phyloP scores from a whole-genome alignment of 2,888 invertebrate genomes.

The Yponomeuta cagnagella region DNA sequence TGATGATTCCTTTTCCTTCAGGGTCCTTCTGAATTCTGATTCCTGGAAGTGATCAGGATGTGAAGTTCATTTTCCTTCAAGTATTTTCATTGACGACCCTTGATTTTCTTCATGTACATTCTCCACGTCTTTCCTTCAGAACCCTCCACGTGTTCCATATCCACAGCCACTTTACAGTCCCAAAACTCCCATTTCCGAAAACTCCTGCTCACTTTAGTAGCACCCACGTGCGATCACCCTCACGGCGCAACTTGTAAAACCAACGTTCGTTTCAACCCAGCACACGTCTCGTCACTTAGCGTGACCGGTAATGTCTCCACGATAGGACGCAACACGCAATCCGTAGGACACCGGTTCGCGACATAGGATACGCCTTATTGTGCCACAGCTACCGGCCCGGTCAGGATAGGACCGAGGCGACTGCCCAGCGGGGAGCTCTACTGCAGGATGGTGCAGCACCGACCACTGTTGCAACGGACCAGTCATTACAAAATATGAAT shows the following conservation, averaged over 20 bases:
- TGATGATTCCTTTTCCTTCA: no score
- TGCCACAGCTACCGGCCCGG: no score
- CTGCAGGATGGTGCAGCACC: constrained; percentile 2
- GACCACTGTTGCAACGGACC: constrained; percentile 29
- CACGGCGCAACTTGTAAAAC: neutral
- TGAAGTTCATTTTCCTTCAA: no score
- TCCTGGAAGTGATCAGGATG: no score
- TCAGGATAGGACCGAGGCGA: neutral
- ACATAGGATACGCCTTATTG: no score
- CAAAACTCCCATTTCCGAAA: neutral
- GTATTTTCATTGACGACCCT: no score
- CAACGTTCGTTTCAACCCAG: neutral
- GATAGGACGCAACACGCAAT: neutral
- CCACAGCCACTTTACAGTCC: neutral
- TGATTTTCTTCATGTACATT: no score
- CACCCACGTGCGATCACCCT: neutral
- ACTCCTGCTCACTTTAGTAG: neutral
- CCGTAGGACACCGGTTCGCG: neutral
- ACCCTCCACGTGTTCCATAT: neutral
- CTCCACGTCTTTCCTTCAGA: neutral
- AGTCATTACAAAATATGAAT: constrained; percentile 63
- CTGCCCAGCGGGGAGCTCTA: neutral
- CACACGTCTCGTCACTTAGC: neutral
- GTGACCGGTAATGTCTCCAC: neutral
- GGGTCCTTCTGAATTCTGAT: no score